Base-by-base conservation (phyloP, 2,113 vertebrate genomes). In the Psephotus haematonotus region DNA sequence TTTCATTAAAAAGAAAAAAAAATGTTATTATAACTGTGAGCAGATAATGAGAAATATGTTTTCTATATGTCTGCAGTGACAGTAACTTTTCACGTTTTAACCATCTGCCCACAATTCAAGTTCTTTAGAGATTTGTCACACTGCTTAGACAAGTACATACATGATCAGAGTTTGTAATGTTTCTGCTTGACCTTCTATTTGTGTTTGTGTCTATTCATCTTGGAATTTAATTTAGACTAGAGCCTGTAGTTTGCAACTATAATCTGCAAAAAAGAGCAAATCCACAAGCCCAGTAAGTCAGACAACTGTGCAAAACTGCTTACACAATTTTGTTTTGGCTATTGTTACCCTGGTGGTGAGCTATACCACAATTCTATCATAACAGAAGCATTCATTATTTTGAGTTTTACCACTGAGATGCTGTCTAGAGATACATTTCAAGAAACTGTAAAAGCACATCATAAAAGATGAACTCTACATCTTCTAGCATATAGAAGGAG, bases 121-220 rank as follows among this genome's bases (percentile, higher is more conserved):
- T 72, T 19, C 33, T 69, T 29, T 44, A 67, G 29, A 87, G 20
- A 2, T 84, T 35, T 70, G 44, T 35, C 20, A 60, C 33, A 28
- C 11, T 22, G 3, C 1, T 0, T 12, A 50, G 31, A 50, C 8
- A 69, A 44, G 16, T 4, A 10, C 0, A 0, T 31, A 22, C 7
- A 17, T 9, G 13, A 50, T 91, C 25, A 80, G 46, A 79, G 35
- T 33, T 80, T 65, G 19, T 35, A 53, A 22, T 49, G 41, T 43
- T 95, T 92, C 57, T 87, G 37, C 50, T 79, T 60, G 49, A 39
- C 44, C 39, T 62, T 60, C 27, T 2, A 6, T 50, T 89, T 79
- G 23, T 60, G 46, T 75, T 35, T 13, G 39, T 75, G 35, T 59
- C 29, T 62, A 33, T 49, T 72, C 79, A 27, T 15, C 28, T 59